Evolutionary conservation across 2,888 invertebrate genomes (phyloP).

Genomic region (Punctoribates punctum): DNA sequence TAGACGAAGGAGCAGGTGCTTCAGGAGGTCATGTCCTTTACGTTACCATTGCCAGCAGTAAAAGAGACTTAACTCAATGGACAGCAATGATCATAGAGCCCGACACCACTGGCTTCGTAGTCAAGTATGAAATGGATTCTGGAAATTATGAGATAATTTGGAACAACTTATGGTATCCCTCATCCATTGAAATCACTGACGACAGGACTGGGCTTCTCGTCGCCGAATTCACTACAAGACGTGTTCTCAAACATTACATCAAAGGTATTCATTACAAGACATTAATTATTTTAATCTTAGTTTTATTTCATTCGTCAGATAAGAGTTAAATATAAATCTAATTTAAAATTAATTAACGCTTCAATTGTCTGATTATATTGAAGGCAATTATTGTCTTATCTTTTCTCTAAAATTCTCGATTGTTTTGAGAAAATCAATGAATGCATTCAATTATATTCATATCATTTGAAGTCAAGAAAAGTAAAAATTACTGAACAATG

Average conservation of each 20-base stretch:
- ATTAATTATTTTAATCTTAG: background rate
- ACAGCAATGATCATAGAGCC: conserved; percentile 46
- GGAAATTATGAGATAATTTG: conserved; percentile 42
- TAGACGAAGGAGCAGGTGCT: conserved; percentile 38
- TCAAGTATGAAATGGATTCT: conserved; percentile 45
- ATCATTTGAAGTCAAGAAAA: too few species aligned
- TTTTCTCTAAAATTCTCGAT: background rate
- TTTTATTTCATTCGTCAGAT: background rate
- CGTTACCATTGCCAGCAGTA: conserved; percentile 38
- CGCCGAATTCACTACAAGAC: conserved; percentile 35
- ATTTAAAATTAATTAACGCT: background rate
- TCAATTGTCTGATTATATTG: background rate
- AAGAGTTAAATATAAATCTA: background rate
- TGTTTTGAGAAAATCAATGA: background rate
- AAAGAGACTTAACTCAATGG: conserved; percentile 42
- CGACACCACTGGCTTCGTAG: conserved; percentile 45
- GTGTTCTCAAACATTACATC: conserved; percentile 44
- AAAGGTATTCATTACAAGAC: conserved; percentile 34
- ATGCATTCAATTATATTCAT: too few species aligned
- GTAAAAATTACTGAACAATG: too few species aligned
- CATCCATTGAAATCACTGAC: conserved; percentile 42
- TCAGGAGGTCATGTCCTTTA: conserved; percentile 38
- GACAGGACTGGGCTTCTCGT: conserved; percentile 40
- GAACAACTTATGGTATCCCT: conserved; percentile 41
- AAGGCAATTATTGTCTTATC: background rate